phyloP scores from a whole-genome alignment of 2,797 vertebrate species.

The Microctenopoma lineatum region DNA sequence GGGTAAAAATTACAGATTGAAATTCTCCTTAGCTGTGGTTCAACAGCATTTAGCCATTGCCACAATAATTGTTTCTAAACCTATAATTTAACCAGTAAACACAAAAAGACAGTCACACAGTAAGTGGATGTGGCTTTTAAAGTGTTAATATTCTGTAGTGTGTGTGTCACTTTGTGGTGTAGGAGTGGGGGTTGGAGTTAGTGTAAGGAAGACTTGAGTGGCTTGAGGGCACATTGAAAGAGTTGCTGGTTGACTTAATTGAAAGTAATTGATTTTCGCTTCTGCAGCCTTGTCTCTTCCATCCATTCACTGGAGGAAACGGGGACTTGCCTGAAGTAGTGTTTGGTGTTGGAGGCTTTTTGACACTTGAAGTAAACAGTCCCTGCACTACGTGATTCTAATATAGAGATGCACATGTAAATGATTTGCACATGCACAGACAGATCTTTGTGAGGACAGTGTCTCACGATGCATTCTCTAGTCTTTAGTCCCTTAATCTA shows the following conservation, averaged over 20 bases:
- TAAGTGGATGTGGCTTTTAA: conserved; percentile 53
- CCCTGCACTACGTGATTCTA: conserved; percentile 53
- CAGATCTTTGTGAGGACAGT: background rate
- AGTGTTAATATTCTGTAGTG: conserved; percentile 27
- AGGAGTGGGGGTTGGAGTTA: conserved; percentile 53
- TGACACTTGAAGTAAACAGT: conserved; percentile 69
- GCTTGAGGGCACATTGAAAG: conserved; percentile 69
- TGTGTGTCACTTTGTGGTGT: conserved; percentile 44
- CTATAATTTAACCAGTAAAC: conserved; percentile 56
- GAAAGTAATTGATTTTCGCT: conserved; percentile 79
- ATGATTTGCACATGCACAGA: conserved; percentile 10
- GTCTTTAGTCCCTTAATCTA: background rate
- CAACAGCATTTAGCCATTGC: conserved; percentile 35
- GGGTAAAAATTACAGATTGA: conserved; percentile 18
- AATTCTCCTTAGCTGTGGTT: conserved; percentile 13
- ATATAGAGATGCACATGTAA: conserved; percentile 43
- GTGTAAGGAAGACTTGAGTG: conserved; percentile 60
- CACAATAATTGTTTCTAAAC: conserved; percentile 47
- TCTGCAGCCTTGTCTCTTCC: conserved; percentile 60
- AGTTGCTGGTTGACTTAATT: conserved; percentile 80
- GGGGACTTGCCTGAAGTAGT: conserved; percentile 66
- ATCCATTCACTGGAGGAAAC: conserved; percentile 57
- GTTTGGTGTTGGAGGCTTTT: conserved; percentile 57
- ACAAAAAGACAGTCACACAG: conserved; percentile 45
- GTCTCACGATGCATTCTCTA: too few relatives aligned